Evolutionary conservation across 30 jellyfish, hydroid and myxozoan species (phyloP), one percentile per base, ranked within the genome.

Genomic region (Rhopilema esculentum): DNA sequence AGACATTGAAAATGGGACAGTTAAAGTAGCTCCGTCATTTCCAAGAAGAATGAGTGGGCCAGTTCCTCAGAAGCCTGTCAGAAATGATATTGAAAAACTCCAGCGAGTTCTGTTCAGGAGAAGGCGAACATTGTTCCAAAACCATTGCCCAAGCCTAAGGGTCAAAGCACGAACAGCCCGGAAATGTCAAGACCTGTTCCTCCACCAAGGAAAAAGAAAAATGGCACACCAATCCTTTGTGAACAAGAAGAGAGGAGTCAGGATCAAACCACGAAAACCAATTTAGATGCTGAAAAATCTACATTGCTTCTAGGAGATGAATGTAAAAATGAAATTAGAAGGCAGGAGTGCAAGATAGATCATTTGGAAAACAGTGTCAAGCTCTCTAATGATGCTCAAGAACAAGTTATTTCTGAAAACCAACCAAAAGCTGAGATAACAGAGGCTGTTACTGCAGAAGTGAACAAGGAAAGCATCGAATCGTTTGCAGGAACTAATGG

Each of bases 11-110:
- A 9, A 32, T 62, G 72, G 50, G 9, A 22, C 49, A n/a, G 67
- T 23, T n/a, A 69, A 53, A 78, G 69, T 8, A 27, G 0, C 77
- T 16, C 86, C 72, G 1, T 74, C 85, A 8, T 61, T 84, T 19
- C 24, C 29, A 31, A 71, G 92, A 24, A 61, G 87, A 17, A 84
- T 84, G 92, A 84, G 87, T 72, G 92, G 86, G 18, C 92, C 92
- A 19, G 73, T 74, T 50, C 26, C 51, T 21, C 65, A 6, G 20
- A 31, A 25, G 7, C 72, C 73, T 16, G 16, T 24, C 0, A 27
- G 25, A 0, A 40, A 40, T 12, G 12, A 2, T 12, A 2, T 40
- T 2, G 92, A 84, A 28, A 84, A 84, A 77, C 52, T 22, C 53
- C 66, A 19, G 70, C 92, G 28, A 64, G 33, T 1, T 84, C 92